Evolutionary conservation across 2,797 vertebrate genomes (phyloP).

Genomic region (Gallinago solitaria): DNA sequence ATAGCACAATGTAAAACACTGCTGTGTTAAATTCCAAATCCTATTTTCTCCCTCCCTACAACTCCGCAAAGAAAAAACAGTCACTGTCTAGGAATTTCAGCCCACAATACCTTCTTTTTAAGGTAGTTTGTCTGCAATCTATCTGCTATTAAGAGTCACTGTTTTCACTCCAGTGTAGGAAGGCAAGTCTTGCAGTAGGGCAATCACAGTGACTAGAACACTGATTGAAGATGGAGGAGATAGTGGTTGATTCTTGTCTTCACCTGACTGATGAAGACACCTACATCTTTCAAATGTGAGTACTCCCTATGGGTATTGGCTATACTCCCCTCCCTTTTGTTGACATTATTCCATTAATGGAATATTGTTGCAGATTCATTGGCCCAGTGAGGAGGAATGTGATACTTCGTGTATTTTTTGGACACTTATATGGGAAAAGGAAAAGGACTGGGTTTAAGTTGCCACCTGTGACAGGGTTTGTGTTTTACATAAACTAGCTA

Average conservation of each 20-base stretch:
- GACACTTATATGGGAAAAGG: background rate
- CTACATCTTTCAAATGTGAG: background rate
- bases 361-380: background rate
- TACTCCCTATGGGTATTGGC: background rate
- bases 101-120: background rate
- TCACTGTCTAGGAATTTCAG: background rate
- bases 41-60: background rate
- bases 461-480: background rate
- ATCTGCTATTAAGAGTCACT: background rate
- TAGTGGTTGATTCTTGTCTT: background rate
- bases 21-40: background rate
- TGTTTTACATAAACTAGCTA: background rate
- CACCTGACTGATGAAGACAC: background rate
- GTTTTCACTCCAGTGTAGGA: background rate
- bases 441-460: background rate
- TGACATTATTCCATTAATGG: background rate
- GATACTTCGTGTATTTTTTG: background rate
- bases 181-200: background rate
- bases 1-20: background rate
- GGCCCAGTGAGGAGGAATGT: background rate
- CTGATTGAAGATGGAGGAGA: background rate
- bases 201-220: background rate
- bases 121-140: background rate
- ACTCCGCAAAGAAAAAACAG: background rate
- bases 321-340: background rate